These are phyloP conservation scores for Nymphalis urticae DNA, from an alignment of 2,888 invertebrate genomes.

Conservation along the genomic window DNA sequence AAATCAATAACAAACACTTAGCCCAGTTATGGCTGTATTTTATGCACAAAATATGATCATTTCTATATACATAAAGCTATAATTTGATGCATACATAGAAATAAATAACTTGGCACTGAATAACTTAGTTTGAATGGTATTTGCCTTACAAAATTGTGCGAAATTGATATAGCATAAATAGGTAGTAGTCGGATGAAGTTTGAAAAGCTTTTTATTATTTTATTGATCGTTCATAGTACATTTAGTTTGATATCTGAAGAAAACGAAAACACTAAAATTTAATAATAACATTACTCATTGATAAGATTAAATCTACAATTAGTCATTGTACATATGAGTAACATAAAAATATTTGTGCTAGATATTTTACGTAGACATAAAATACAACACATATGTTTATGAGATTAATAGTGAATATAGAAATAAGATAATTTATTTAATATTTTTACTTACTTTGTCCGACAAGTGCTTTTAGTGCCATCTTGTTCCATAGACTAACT, in stretches of 20 bases:
- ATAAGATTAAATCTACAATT: constrained; percentile 34
- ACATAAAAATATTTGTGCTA: not conserved
- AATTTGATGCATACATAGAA: too few species aligned
- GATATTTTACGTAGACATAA: not conserved
- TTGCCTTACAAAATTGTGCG: too few species aligned
- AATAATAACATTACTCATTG: constrained; percentile 56
- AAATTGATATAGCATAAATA: too few species aligned
- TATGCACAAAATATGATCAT: constrained; percentile 5
- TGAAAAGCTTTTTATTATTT: not conserved
- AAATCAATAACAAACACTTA: constrained; percentile 44
- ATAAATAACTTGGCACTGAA: too few species aligned
- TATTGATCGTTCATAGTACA: not conserved
- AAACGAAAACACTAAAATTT: constrained; percentile 13
- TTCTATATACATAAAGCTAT: not conserved
- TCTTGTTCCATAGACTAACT: constrained; percentile 80
- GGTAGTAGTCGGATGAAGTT: too few species aligned
- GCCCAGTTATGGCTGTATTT: constrained; percentile 34
- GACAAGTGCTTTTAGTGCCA: constrained; percentile 93
- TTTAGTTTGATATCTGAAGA: not conserved
- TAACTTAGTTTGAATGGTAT: too few species aligned
- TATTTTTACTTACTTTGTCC: constrained; percentile 89
- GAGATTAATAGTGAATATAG: not conserved
- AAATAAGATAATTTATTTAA: constrained; percentile 29
- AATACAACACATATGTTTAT: not conserved
- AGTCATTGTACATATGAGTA: not conserved